Base-by-base conservation (phyloP, 2,888 invertebrate species). In the Argyresthia albistria region DNA sequence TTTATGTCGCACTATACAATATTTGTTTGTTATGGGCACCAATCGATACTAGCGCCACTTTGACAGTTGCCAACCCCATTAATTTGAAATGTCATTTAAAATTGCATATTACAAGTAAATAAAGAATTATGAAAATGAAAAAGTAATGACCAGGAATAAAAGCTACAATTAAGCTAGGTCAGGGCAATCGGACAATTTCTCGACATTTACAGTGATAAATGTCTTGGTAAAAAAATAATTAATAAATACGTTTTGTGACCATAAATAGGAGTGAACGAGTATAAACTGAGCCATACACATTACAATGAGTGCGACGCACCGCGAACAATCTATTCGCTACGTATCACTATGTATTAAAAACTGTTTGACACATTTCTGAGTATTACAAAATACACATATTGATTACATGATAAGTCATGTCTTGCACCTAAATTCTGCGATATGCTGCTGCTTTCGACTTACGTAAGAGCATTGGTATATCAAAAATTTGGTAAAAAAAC, bases 391-490 rank as follows among this genome's bases (percentile, higher is more conserved):
- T 9, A 47, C 25, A 35, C 47, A 14, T 37, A 14, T 50, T 16
- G 16, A 50, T n/a, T 43, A 43, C 14, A 50, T 14, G n/a, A n/a
- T n/a, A n/a, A n/a, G 36, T 37, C 35, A 43, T 42, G 9, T 42
- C 50, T 14, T 50, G 50, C 50, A 50, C 50, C 50, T 50, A 42
- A 11, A 49, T 25, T 12, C 16, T 49, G 39, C 36, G 48, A 49
- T 49, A 45, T 51, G 16, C 43, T 35, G 16, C 25, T 35, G 11
- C 14, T 35, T 45, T 12, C 35, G n/a, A n/a, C 48, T 64, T 72
- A 69, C 64, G 69, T 78, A 78, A 79, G 74, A 79, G 76, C 84
- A 86, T 84, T 86, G 86, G 84, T 84, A 84, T 84, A 72, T 75
- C 76, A 78, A 72, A 68, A 83, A 83, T 83, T 86, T 84, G 83